phyloP scores from a whole-genome alignment of 2,888 invertebrate genomes.

The Gastrophysa polygoni region DNA sequence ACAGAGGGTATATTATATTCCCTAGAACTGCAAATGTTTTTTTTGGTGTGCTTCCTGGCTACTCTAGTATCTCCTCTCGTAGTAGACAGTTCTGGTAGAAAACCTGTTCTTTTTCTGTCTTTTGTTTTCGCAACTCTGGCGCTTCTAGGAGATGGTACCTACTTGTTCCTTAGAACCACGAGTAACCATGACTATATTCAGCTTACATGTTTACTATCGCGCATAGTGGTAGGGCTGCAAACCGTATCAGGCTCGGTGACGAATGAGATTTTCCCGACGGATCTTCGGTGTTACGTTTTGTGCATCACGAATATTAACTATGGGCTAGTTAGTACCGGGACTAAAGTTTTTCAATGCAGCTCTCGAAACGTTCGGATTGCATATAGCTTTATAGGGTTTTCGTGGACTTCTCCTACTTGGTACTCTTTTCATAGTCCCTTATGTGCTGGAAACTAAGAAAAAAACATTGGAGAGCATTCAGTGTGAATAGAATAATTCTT shows the following conservation, averaged over 20 bases:
- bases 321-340: background rate
- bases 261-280: constrained; percentile 13
- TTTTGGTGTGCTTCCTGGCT: constrained; percentile 63
- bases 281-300: background rate
- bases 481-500: too few relatives aligned
- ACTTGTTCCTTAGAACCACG: background rate
- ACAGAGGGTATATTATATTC: constrained; percentile 54
- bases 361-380: background rate
- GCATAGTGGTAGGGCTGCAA: constrained; percentile 4
- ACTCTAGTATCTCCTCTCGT: constrained; percentile 64
- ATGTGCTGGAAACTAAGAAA: constrained; percentile 19
- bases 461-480: constrained; percentile 23
- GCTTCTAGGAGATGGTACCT: background rate
- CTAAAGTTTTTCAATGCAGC: constrained; percentile 1
- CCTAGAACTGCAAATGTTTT: constrained; percentile 49
- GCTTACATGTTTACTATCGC: background rate
- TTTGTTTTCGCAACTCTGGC: background rate
- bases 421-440: constrained; percentile 1
- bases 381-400: constrained; percentile 9
- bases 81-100: constrained; percentile 64
- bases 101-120: constrained; percentile 51
- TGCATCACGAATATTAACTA: constrained; percentile 5
- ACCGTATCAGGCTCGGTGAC: background rate
- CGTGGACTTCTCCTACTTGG: background rate
- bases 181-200: background rate